A percentile compares a stretch with the other conserved stretches of the same genome.
phyloP scores from a whole-genome alignment of 2,888 invertebrate species.

The Tinea semifulvella region DNA sequence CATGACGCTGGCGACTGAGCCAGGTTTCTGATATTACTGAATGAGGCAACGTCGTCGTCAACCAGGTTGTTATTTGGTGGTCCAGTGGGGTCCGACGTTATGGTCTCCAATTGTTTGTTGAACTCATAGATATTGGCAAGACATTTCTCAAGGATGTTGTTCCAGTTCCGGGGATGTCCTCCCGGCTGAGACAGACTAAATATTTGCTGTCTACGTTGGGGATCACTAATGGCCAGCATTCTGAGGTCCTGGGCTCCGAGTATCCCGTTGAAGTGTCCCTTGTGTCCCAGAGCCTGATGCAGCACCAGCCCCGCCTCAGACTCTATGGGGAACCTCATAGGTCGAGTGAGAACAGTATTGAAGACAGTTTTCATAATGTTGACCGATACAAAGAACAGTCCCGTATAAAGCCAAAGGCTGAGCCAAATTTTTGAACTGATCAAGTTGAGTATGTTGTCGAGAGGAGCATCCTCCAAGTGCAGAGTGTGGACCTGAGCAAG shows the following conservation, averaged over 20 bases:
- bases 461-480: constrained; percentile 57
- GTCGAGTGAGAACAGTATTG: constrained; percentile 75
- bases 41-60: constrained; percentile 27
- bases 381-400: constrained; percentile 74
- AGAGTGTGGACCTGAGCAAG: constrained; percentile 63
- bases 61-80: constrained; percentile 26
- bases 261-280: constrained; percentile 75
- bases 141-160: constrained; percentile 71
- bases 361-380: constrained; percentile 76
- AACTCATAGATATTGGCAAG: constrained; percentile 71
- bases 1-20: constrained; percentile 37
- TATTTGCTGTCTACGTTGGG: constrained; percentile 67
- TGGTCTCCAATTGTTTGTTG: constrained; percentile 67
- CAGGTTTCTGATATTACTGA: constrained; percentile 43
- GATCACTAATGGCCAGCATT: constrained; percentile 71
- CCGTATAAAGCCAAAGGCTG: constrained; percentile 74
- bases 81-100: constrained; percentile 39
- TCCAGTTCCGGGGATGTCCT: constrained; percentile 91
- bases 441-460: constrained; percentile 56
- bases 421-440: constrained; percentile 62
- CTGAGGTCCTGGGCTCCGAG: constrained; percentile 80
- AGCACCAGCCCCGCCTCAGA: constrained; percentile 60
- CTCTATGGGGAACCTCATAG: constrained; percentile 71
- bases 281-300: constrained; percentile 68
- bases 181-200: constrained; percentile 83